Conservation (phyloP, 2,797 vertebrate species). For the Sebastes itinus region DNA sequence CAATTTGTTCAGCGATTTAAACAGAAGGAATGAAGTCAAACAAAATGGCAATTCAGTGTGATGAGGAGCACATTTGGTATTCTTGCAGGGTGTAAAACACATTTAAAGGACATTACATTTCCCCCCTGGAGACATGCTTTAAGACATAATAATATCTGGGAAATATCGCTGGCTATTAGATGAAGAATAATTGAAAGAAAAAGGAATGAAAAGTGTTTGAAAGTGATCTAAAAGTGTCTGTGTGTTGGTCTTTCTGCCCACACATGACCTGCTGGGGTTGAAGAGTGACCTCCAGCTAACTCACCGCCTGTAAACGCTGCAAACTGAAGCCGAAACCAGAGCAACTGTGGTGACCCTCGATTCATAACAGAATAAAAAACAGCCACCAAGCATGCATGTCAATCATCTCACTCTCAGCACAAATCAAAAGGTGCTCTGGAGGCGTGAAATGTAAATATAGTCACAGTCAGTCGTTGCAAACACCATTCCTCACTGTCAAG, state of each 20-base stretch:
- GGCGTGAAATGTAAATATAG: slow-evolving; percentile 17
- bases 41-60: neutral
- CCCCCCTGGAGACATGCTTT: neutral
- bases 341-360: neutral
- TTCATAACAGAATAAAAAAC: neutral
- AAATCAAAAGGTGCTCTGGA: slow-evolving; percentile 1
- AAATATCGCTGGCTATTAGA: neutral
- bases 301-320: neutral
- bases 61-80: neutral
- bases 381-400: neutral
- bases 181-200: neutral
- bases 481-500: too few species aligned
- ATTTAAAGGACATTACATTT: neutral
- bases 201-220: neutral
- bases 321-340: neutral
- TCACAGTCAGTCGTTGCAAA: neutral
- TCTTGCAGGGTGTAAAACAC: neutral
- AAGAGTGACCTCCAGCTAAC: neutral
- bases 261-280: neutral
- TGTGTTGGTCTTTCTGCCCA: neutral
- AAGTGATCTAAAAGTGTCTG: neutral
- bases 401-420: neutral
- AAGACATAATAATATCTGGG: too few species aligned
- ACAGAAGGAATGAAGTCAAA: neutral
- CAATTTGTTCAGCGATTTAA: neutral